Evolutionary conservation across 2,797 vertebrate genomes (phyloP), one percentile per base, ranked within the genome.

Genomic region (Mormyrops boulengeri): DNA sequence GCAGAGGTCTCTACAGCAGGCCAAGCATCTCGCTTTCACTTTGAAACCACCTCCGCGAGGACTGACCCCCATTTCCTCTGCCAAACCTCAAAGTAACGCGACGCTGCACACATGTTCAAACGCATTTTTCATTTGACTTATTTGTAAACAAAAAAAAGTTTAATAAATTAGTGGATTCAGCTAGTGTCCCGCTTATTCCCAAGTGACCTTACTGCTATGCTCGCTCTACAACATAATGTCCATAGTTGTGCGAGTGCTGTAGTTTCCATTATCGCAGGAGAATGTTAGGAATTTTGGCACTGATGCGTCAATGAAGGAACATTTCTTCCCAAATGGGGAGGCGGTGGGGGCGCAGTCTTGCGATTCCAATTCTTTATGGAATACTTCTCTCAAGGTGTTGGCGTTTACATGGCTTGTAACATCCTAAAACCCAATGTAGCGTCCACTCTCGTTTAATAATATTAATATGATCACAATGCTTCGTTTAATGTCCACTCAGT

Each of bases 251-350:
- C 2, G 26, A 69, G 14, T 57, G 90, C 66, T 41, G 30, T 11
- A 88, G 44, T 73, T 90, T 73, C 88, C 30, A 88, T 88, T 66
- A 89, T 90, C 19, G 80, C 41, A 57, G 49, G 90, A 17, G 90
- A 55, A 90, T 90, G 62, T 17, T 50, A 91, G 88, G 89, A 89
- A 91, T 62, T 89, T 90, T 41, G 77, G 89, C 55, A 88, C 89
- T 88, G 85, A 49, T 88, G 80, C 89, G 90, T 2, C 62, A 90
- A 88, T 92, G 91, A 90, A 87, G 91, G 90, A 93, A 89, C 44
- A 62, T 8, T 69, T 89, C 89, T 91, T 89, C 86, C 90, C 90
- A 52, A 6, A 85, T 34, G 41, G 69, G 85, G 93, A 53, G 73
- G 62, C 1, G 14, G 9, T 4, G 12, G 7, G 4, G 11, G 2